phyloP scores from a whole-genome alignment of 2,113 vertebrate genomes.

The Dissostichus mawsoni region DNA sequence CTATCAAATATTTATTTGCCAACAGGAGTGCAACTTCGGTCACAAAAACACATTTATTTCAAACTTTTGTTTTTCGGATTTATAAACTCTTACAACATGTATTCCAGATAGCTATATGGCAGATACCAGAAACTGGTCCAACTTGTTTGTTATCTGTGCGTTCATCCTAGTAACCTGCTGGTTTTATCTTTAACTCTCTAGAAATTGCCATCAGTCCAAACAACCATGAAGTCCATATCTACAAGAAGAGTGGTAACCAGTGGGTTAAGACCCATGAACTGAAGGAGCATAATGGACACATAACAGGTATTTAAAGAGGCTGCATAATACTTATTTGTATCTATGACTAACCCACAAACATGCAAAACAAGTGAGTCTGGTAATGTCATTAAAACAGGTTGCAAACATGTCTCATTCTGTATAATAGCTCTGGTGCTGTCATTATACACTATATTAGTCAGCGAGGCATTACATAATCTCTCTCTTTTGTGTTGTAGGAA shows the following conservation, averaged over 20 bases:
- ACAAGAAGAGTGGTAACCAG: conserved; percentile 96
- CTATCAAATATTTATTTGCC: not conserved
- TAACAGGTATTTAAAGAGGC: conserved; percentile 88
- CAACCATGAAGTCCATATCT: conserved; percentile 99
- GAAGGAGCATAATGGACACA: conserved; percentile 99
- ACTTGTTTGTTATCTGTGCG: conserved; percentile 23
- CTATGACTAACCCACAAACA: not conserved
- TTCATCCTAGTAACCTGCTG: not conserved
- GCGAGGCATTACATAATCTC: not conserved
- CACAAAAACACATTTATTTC: not conserved
- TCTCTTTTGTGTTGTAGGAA: conserved; percentile 82
- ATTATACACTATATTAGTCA: not conserved
- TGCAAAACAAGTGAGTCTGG: not conserved
- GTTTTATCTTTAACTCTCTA: conserved; percentile 52
- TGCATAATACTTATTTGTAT: not conserved
- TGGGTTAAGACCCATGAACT: conserved; percentile 97
- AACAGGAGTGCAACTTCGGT: not conserved
- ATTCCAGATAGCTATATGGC: not conserved
- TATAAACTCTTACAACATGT: not conserved
- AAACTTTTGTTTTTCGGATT: not conserved
- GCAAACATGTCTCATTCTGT: not conserved
- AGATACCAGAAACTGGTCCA: conserved; percentile 22
- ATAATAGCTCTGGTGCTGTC: not conserved
- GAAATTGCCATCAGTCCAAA: conserved; percentile 99
- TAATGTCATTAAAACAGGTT: not conserved